Conservation (phyloP, 2,113 vertebrate genomes). For the Plestiodon gilberti region DNA sequence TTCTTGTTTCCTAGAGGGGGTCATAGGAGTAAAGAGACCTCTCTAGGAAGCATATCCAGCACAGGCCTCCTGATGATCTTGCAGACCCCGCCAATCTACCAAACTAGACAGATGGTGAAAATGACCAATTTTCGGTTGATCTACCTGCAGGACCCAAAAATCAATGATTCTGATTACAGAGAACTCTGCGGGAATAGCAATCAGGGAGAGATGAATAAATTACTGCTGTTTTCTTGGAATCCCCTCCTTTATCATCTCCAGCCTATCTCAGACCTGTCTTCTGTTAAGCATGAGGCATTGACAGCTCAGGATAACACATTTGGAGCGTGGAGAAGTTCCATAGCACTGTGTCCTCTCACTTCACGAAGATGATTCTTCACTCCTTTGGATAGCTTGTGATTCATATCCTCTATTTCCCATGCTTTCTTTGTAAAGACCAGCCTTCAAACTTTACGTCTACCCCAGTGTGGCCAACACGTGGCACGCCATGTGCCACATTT, state of each 20-base stretch:
- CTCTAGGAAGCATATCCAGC: not conserved
- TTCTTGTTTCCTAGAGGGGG: not conserved
- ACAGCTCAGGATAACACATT: not conserved
- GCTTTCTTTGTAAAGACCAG: too few relatives aligned
- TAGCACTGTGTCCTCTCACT: not conserved
- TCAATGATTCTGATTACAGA: conserved; percentile 17
- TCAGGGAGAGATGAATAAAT: conserved; percentile 15
- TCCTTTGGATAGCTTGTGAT: not conserved
- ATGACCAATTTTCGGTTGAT: conserved; percentile 15
- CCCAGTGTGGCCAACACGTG: too few relatives aligned
- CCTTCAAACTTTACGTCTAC: too few relatives aligned
- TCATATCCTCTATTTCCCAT: too few relatives aligned
- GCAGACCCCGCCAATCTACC: not conserved
- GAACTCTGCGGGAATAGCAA: conserved; percentile 21
- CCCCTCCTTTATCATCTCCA: too few relatives aligned
- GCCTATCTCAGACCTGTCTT: not conserved
- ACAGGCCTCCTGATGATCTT: not conserved
- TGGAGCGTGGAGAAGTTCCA: not conserved
- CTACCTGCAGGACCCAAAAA: conserved; percentile 1
- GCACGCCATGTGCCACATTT: too few relatives aligned
- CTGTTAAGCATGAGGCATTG: not conserved
- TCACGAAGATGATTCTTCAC: not conserved
- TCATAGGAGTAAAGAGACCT: not conserved
- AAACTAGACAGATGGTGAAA: not conserved
- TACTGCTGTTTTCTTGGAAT: not conserved